Base-by-base conservation (phyloP, 2,888 invertebrate species). In the Tachina fera region DNA sequence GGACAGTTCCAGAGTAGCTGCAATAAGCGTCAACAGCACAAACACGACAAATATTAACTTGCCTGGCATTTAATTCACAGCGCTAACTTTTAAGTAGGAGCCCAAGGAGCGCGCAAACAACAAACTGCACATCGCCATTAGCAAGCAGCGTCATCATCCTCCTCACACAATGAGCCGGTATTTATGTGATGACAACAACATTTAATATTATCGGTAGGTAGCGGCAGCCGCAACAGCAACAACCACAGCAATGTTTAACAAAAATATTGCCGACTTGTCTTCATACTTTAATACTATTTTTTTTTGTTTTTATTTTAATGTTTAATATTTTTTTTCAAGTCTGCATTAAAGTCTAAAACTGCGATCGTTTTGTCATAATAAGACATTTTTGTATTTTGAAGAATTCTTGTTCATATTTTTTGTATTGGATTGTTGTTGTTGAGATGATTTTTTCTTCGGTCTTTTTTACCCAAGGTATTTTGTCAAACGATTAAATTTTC, bases 331-430 rank as follows among this genome's bases (percentile, higher is more conserved):
- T 75, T 63, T 68, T 49, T 67, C 5, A 19, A 19, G 76, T 80
- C 72, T 74, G 74, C 65, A 78, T 86, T 85, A 75, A 82, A 63
- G 51, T 47, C 65, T 61, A 79, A 83, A 86, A 83, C 76, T 86
- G 78, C 88, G 90, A 90, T 89, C 90, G 89, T 90, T 90, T 90
- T 91, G 90, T 90, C 91, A 90, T 91, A 90, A 90, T 91, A 90
- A 89, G 91, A 90, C 91, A 91, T 90, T 90, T 90, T 86, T 86
- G 65, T 79, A 72, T 80, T 31, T 31, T 83, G 61, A 86, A 83
- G 79, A 86, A 83, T 86, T 83, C 76, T 61, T 67, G 65, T 68
- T 70, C 43, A 39, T 71, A 65, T 41, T 60, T 84, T 67, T 47
- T 58, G 6, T 31, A 4, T 2, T 31, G 31, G 31, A 31, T 60